Evolutionary conservation across 1,140 invertebrate species (phyloP), one percentile per base, ranked within the genome.

Genomic region (Bombus ignitus): DNA sequence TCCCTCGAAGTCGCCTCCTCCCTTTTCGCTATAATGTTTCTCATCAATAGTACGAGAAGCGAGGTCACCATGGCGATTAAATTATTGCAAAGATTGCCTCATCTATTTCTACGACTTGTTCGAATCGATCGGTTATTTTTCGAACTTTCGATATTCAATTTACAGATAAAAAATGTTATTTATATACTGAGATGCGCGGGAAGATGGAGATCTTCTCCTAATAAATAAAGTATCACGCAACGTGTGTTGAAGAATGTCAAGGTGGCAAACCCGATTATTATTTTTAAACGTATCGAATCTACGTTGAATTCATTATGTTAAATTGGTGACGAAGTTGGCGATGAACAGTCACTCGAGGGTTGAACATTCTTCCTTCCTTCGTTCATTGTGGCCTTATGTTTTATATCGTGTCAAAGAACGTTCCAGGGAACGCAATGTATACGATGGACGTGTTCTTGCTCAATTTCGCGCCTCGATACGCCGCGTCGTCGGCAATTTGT

Each of bases 401-500:
- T 1, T 25, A 15, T 18, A 9, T 59, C 35, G 57, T n/a, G 47
- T 28, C 25, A 22, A 35, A 75, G 22, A 28, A 47, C 32, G 6
- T 13, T 57, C 28, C 28, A 76, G 8, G 15, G 39, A 8, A 53
- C 47, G 32, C 57, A 81, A 87, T 57, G 72, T 47, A 39, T 66
- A 80, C 81, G 71, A 47, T 74, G 81, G 86, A 88, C 83, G 42
- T 68, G 57, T 39, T 77, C 81, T 81, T 74, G 78, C 74, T 39
- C 78, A 88, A 89, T 88, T 88, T 88, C 71, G 73, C 74, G 73
- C 78, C 39, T 66, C 88, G 78, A 82, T 88, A 87, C 88, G 73
- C 78, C 78, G 47, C 59, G 77, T 85, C 68, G 77, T 53, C 22
- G 82, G 35, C 76, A 84, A 85, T 88, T 89, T 84, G 82, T 75